Base-by-base conservation (phyloP, 2,797 vertebrate genomes). In the Anguilla obscura region DNA sequence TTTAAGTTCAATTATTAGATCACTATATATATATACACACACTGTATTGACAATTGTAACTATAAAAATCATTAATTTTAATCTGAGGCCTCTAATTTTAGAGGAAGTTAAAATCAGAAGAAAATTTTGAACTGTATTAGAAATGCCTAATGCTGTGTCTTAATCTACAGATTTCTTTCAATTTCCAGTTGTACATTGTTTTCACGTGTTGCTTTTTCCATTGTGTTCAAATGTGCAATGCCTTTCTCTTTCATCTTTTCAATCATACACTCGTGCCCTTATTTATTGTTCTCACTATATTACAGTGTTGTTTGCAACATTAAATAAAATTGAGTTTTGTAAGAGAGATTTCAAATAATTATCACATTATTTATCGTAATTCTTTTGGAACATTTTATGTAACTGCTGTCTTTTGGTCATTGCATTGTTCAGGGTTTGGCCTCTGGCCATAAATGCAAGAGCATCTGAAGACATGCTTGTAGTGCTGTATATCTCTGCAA, bases 81-180 rank as follows among this genome's bases (percentile, higher is more conserved):
- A 21, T 60, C 24, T 27, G 24, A n/a, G 12, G 1, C 33, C 14
- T 82, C 21, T n/a, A 16, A 52, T 83, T 52, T 50, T 52, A n/a
- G 21, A 18, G 80, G 21, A 83, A 54, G 54, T 84, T 58, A 56
- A 84, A 84, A 33, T 16, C 4, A 18, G 24, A 1, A 7, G 24
- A 33, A 14, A 33, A 14, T 27, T 30, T 30, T 84, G 66, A 87
- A 58, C 66, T 82, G 30, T 86, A 1, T 90, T 69, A 88, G 82
- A 90, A 86, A 90, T 71, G 87, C 82, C 87, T 18, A 79, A 84
- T 88, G 24, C 88, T 89, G 91, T 87, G 91, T 94, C 91, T 93
- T 92, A 92, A 92, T 79, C 36, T 82, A 52, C 88, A 88, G 80
- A 76, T 90, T 74, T 16, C 88, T 40, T 50, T 80, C 76, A 80